phyloP scores from a whole-genome alignment of 2,113 vertebrate species.

The Entosphenus tridentatus region DNA sequence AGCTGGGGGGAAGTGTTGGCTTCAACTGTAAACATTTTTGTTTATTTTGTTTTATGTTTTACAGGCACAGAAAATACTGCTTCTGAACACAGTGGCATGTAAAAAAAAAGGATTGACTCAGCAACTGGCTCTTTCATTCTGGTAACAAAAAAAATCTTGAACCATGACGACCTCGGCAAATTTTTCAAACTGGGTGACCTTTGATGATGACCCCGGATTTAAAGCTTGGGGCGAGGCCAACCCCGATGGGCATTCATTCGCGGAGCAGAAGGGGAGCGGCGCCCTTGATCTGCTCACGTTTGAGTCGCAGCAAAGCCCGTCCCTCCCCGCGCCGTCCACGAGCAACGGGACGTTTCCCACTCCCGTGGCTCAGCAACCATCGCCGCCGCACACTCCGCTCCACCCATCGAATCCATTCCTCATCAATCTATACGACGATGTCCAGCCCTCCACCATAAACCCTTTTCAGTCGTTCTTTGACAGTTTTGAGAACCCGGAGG shows the following conservation, averaged over 20 bases:
- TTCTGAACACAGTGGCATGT: slow-evolving; percentile 39
- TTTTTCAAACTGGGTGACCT: slow-evolving; percentile 60
- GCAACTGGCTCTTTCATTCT: slow-evolving; percentile 24
- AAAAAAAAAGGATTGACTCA: slow-evolving; percentile 19
- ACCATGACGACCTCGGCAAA: slow-evolving; percentile 20
- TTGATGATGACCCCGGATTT: slow-evolving; percentile 37
- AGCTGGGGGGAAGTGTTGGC: slow-evolving; percentile 9
- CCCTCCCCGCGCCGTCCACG: too few relatives aligned
- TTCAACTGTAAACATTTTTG: slow-evolving; percentile 15
- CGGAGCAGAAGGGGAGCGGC: slow-evolving; percentile 30
- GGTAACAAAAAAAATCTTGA: too few relatives aligned
- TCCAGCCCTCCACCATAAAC: slow-evolving; percentile 56
- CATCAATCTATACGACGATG: slow-evolving; percentile 34
- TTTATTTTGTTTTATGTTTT: slow-evolving; percentile 22
- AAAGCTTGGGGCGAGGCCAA: slow-evolving; percentile 32
- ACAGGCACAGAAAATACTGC: slow-evolving; percentile 49
- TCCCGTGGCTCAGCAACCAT: neutral
- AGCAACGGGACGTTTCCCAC: too few relatives aligned
- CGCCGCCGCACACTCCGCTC: slow-evolving; percentile 15
- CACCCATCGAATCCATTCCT: slow-evolving; percentile 51
- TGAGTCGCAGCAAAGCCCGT: slow-evolving; percentile 14
- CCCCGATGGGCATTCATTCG: slow-evolving; percentile 31
- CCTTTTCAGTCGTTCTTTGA: slow-evolving; percentile 55
- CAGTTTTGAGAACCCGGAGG: slow-evolving; percentile 14
- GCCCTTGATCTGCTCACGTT: slow-evolving; percentile 22